These are phyloP conservation scores for Arrhopalites spinosus DNA, from an alignment of 2,888 invertebrate genomes.

Conservation along the genomic window DNA sequence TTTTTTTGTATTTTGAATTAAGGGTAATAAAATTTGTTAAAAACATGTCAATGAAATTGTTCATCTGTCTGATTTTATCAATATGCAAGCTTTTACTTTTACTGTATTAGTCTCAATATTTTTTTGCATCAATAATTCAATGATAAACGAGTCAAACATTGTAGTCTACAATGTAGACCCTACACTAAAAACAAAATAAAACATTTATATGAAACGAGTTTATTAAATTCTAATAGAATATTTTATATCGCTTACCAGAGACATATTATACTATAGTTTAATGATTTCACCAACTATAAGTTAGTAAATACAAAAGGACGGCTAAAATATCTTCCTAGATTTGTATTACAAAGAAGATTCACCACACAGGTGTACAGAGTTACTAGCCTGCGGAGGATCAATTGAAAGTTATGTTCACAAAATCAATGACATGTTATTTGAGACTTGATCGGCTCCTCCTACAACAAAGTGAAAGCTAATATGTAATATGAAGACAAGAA, in stretches of 20 bases:
- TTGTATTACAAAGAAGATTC: background rate
- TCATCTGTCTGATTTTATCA: constrained; percentile 1
- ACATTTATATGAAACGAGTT: constrained; percentile 7
- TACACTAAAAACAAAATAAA: background rate
- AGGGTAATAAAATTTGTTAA: background rate
- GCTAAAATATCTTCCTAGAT: background rate
- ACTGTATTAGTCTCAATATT: constrained; percentile 19
- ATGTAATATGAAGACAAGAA: background rate
- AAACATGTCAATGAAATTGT: background rate
- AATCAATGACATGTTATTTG: background rate
- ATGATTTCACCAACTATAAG: constrained; percentile 18
- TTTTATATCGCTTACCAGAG: background rate
- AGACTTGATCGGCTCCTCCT: background rate
- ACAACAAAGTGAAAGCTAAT: background rate
- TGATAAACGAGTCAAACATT: background rate
- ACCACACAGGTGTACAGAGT: too few relatives aligned
- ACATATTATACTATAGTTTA: too few relatives aligned
- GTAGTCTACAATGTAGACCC: too few relatives aligned
- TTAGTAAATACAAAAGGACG: background rate
- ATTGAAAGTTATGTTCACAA: background rate
- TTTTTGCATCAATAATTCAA: constrained; percentile 7
- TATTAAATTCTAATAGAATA: background rate
- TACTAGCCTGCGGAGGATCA: background rate
- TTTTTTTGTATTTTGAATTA: background rate
- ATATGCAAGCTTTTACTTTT: constrained; percentile 11